phyloP scores from a whole-genome alignment of 2,888 invertebrate genomes.

The Chironomus riparius region DNA sequence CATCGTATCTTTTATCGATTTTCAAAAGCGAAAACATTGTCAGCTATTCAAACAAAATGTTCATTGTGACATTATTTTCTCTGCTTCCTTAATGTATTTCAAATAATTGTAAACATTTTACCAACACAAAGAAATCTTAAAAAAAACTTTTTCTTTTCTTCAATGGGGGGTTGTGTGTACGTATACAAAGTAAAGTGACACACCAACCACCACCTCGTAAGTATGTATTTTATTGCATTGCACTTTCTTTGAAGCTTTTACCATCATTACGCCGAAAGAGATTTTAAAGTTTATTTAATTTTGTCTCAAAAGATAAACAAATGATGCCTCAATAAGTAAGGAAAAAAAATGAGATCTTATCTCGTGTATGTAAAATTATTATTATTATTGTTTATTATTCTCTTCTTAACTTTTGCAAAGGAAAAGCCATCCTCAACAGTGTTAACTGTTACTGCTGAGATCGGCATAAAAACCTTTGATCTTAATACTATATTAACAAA shows the following conservation, averaged over 20 bases:
- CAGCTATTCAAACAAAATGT: no score
- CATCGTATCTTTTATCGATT: no score
- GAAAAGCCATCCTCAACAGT: no score
- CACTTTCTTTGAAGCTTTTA: not conserved
- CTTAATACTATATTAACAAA: no score
- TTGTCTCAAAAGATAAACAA: not conserved
- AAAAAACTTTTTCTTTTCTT: not conserved
- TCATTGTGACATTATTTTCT: not conserved
- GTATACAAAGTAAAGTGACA: not conserved
- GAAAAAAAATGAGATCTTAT: no score
- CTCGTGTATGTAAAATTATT: no score
- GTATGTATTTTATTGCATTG: not conserved
- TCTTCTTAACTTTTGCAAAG: no score
- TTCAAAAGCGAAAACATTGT: no score
- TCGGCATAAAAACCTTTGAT: no score
- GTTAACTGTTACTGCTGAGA: no score
- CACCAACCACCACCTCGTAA: not conserved
- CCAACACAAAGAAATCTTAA: not conserved
- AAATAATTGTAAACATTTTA: conserved; percentile 27
- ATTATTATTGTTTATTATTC: no score
- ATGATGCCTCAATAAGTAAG: no score
- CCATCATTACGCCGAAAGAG: not conserved
- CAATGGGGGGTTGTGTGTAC: not conserved
- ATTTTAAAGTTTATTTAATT: not conserved
- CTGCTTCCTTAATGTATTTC: conserved; percentile 18